Conservation (phyloP, 2,888 invertebrate species). For the Drosophila prolongata region DNA sequence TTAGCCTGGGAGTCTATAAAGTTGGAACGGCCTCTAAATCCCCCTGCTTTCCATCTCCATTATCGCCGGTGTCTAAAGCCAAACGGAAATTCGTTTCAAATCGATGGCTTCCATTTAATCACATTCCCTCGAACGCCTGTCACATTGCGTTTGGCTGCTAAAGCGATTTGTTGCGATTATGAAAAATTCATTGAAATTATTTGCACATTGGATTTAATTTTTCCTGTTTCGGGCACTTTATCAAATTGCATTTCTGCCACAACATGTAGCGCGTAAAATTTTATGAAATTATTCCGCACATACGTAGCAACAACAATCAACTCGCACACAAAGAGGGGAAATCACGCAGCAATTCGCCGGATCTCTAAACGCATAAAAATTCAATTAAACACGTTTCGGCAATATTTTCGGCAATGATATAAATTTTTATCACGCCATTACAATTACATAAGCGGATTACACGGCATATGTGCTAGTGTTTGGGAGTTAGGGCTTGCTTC, state of each 20-base stretch:
- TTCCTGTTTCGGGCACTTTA: slow-evolving; percentile 58
- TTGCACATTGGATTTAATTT: slow-evolving; percentile 46
- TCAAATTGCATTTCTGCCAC: slow-evolving; percentile 56
- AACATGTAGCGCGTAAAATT: slow-evolving; percentile 60
- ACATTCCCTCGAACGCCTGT: slow-evolving; percentile 16
- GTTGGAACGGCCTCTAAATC: slow-evolving; percentile 7
- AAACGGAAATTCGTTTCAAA: slow-evolving; percentile 13
- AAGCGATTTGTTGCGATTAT: slow-evolving; percentile 33
- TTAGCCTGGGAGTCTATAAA: slow-evolving; percentile 26
- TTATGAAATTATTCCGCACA: slow-evolving; percentile 69
- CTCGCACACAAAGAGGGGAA: slow-evolving; percentile 25
- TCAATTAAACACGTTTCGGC: slow-evolving; percentile 78
- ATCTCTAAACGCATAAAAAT: slow-evolving; percentile 71
- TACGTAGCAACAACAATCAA: slow-evolving; percentile 7
- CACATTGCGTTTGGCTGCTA: slow-evolving; percentile 7
- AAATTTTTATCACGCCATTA: slow-evolving; percentile 75
- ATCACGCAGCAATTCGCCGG: slow-evolving; percentile 32
- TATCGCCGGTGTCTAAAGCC: slow-evolving; percentile 6
- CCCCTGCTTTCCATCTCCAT: not conserved
- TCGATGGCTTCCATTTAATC: slow-evolving; percentile 31
- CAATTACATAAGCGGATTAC: slow-evolving; percentile 78
- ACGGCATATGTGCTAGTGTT: slow-evolving; percentile 24
- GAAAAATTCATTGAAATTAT: slow-evolving; percentile 46
- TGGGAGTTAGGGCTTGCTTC: slow-evolving; percentile 36
- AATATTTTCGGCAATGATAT: slow-evolving; percentile 74